Evolutionary conservation across 2,888 invertebrate species (phyloP).

Genomic region (Ellobium chinense): DNA sequence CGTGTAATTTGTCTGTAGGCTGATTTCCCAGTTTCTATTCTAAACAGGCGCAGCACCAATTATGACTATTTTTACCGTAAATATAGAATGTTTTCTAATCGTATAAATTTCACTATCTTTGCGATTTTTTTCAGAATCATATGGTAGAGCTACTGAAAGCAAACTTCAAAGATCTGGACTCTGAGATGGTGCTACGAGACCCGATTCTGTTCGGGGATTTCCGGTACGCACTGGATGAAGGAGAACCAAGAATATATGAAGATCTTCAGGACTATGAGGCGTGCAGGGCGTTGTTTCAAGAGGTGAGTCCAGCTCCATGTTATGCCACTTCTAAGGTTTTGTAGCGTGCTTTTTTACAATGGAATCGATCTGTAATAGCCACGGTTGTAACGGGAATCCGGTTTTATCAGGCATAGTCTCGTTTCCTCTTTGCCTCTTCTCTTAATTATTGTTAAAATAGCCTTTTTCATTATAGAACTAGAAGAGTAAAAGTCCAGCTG

Average conservation of each 20-base stretch:
- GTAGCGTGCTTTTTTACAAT: not conserved
- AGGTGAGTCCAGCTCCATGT: conserved; percentile 81
- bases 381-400: too few species aligned
- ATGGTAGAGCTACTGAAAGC: conserved; percentile 78
- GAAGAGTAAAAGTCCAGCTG: too few species aligned
- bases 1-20: too few species aligned
- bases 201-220: conserved; percentile 93
- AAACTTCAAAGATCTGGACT: conserved; percentile 53
- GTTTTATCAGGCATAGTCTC: too few species aligned
- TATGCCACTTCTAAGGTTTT: not conserved
- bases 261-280: conserved; percentile 93
- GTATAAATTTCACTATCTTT: too few species aligned
- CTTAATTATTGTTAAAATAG: too few species aligned
- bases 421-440: too few species aligned
- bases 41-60: too few species aligned
- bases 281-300: conserved; percentile 89
- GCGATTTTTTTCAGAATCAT: conserved; percentile 6
- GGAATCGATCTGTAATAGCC: not conserved
- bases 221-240: conserved; percentile 89
- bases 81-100: too few species aligned
- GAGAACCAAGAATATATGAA: conserved; percentile 89
- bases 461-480: too few species aligned
- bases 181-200: conserved; percentile 87
- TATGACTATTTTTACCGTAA: too few species aligned
- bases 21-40: too few species aligned